These are phyloP conservation scores for Pygocentrus nattereri DNA, from an alignment of 2,797 vertebrate genomes.

Conservation along the genomic window DNA sequence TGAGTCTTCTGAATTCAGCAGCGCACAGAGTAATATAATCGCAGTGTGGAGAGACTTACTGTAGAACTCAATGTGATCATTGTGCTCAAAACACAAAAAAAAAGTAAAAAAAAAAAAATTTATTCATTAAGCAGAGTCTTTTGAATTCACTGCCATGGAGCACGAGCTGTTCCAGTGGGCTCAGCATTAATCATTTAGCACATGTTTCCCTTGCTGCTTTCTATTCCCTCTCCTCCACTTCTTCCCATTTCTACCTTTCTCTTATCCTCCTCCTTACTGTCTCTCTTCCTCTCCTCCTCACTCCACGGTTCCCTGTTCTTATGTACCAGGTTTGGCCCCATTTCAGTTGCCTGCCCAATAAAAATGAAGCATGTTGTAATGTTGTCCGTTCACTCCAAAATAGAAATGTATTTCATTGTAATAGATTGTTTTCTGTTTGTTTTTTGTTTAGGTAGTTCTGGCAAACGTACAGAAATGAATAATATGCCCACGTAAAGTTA, in stretches of 20 bases:
- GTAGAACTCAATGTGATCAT: constrained; percentile 13
- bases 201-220: not conserved
- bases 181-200: not conserved
- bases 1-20: not conserved
- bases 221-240: not conserved
- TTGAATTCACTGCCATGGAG: not conserved
- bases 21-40: not conserved
- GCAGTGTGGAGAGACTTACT: constrained; percentile 6
- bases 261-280: too few species aligned
- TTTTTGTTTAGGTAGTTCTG: too few species aligned
- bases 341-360: not conserved
- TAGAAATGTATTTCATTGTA: too few species aligned
- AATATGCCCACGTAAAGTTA: too few species aligned
- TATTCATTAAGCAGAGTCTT: not conserved
- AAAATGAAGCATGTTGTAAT: not conserved
- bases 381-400: too few species aligned
- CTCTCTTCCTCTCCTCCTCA: too few species aligned
- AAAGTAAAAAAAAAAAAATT: not conserved
- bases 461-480: too few species aligned
- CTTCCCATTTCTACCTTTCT: not conserved
- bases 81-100: constrained; percentile 4
- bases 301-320: not conserved
- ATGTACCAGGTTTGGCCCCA: not conserved
- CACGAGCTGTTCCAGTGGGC: not conserved
- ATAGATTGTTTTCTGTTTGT: too few species aligned